A percentile compares a stretch with the other conserved stretches of the same genome.
These are phyloP conservation scores for Notodonta ziczac DNA, from an alignment of 2,888 invertebrate species.

Conservation along the genomic window DNA sequence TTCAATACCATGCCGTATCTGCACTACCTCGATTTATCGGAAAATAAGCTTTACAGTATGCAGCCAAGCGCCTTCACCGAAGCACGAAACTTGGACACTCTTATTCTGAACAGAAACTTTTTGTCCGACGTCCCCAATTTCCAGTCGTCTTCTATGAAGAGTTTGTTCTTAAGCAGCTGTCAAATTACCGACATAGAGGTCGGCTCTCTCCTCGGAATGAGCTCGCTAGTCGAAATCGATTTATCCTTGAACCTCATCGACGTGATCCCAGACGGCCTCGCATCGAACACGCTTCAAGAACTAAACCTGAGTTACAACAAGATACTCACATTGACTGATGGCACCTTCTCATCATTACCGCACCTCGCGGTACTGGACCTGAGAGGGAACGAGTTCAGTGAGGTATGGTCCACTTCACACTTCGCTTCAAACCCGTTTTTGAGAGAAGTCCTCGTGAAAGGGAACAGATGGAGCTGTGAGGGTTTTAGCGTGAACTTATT, in stretches of 20 bases:
- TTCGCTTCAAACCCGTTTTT: slow-evolving; percentile 86
- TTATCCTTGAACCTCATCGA: slow-evolving; percentile 88
- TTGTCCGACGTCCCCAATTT: slow-evolving; percentile 84
- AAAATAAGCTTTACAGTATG: slow-evolving; percentile 86
- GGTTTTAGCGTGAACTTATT: slow-evolving; percentile 85
- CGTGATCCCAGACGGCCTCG: slow-evolving; percentile 83
- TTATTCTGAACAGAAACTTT: slow-evolving; percentile 88
- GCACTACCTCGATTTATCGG: slow-evolving; percentile 86
- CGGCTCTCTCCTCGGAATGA: slow-evolving; percentile 81
- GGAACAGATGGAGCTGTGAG: slow-evolving; percentile 92
- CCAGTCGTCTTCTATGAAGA: slow-evolving; percentile 82
- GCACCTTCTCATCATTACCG: slow-evolving; percentile 86
- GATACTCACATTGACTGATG: slow-evolving; percentile 84
- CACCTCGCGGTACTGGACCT: slow-evolving; percentile 87
- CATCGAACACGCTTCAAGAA: slow-evolving; percentile 84
- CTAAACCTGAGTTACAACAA: slow-evolving; percentile 86
- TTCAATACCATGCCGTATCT: slow-evolving; percentile 84
- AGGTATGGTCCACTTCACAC: slow-evolving; percentile 84
- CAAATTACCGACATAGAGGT: slow-evolving; percentile 84
- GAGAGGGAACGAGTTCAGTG: slow-evolving; percentile 89
- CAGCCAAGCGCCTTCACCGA: slow-evolving; percentile 83
- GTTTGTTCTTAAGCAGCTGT: slow-evolving; percentile 86
- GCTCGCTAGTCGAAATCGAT: slow-evolving; percentile 84
- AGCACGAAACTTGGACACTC: slow-evolving; percentile 81
- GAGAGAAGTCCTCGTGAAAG: slow-evolving; percentile 85